phyloP scores from a whole-genome alignment of 2,797 vertebrate species.

The Hippopotamyrus pictus region DNA sequence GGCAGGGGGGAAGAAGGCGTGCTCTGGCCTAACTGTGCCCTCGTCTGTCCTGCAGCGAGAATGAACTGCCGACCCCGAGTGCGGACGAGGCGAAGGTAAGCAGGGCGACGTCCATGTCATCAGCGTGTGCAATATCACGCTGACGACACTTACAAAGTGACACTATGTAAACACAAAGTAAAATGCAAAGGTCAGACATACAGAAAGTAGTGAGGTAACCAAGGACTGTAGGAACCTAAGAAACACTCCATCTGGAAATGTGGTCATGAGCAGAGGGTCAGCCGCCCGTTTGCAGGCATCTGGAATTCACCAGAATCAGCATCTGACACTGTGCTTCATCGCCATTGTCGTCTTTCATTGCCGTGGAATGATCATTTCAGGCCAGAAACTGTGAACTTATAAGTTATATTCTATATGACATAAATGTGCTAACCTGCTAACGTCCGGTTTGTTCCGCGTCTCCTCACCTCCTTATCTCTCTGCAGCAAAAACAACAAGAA shows the following conservation, averaged over 20 bases:
- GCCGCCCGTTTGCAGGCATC: not conserved
- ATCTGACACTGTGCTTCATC: not conserved
- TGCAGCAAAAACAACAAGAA: constrained; percentile 79
- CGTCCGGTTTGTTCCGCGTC: not conserved
- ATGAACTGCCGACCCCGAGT: constrained; percentile 73
- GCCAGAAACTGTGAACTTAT: not conserved
- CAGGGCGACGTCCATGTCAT: not conserved
- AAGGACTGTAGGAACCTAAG: not conserved
- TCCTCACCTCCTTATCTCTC: not conserved
- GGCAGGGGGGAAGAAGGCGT: not conserved
- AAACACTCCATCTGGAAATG: not conserved
- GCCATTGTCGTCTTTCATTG: not conserved
- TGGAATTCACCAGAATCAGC: not conserved
- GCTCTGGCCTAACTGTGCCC: not conserved
- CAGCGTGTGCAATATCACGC: not conserved
- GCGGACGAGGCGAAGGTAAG: constrained; percentile 75
- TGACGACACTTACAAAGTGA: not conserved
- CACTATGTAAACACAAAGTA: too few species aligned
- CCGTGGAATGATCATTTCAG: not conserved
- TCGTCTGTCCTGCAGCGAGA: constrained; percentile 60
- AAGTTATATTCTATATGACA: not conserved
- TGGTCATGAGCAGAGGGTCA: not conserved
- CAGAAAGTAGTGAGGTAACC: not conserved
- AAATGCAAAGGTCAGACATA: too few species aligned
- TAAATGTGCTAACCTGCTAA: not conserved